Base-by-base conservation (phyloP, 2,888 invertebrate genomes). In the Drosophila pseudotalamancana region DNA sequence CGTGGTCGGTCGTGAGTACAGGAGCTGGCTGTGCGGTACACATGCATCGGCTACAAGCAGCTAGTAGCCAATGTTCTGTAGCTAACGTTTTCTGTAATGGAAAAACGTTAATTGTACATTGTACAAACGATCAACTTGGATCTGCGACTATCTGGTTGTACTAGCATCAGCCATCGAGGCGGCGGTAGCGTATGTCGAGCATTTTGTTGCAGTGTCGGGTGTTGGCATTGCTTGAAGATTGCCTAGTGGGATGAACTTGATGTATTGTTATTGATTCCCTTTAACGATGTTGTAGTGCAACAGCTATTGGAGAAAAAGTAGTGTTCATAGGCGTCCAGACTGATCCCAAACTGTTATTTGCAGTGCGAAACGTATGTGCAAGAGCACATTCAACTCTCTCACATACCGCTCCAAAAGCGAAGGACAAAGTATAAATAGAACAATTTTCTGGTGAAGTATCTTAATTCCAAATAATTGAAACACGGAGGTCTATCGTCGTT, bases 221-320 rank as follows among this genome's bases (percentile, higher is more conserved):
- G 62, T 40, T 55, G 59, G 43, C 60, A 54, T 56, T 65, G 53
- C 56, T 50, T 59, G 51, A 19, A 49, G 43, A 54, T 35, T 63
- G 50, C 50, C 48, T 49, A 56, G 50, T 50, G 84, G 78, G 85
- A 84, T 82, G 79, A 79, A 86, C 68, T 82, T 82, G 87, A 85
- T 83, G 87, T 82, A 82, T 84, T 87, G 83, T 84, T 82, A 54
- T 87, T 67, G 89, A 78, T 88, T 88, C 88, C 88, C 88, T 87
- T 88, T 86, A 84, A 88, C 89, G 88, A 88, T 87, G 88, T 75
- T 69, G 87, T 51, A 23, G 53, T 46, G 42, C 51, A 42, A 59
- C 8, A 51, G 65, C 51, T 54, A 40, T 35, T 60, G 53, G 34
- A 32, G 34, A 54, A 37, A 53, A 32, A 42, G 42, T 16, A 29